Percentiles rank a stretch among this genome's conserved stretches.
Conservation (phyloP, 92 coral and sea anemone genomes). For the Galaxea fascicularis region DNA sequence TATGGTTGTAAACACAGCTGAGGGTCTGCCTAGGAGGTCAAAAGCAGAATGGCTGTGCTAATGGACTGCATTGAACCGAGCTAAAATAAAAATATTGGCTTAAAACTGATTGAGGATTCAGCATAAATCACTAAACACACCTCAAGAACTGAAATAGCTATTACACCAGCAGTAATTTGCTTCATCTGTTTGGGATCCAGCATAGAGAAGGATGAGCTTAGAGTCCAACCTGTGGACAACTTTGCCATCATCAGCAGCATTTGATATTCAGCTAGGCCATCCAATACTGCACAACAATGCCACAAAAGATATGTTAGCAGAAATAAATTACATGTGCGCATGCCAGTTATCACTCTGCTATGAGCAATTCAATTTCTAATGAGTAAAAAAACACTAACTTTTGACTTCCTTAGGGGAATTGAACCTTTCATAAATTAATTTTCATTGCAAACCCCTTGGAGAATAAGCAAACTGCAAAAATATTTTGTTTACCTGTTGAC, state of each 20-base stretch:
- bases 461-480: no score
- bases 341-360: no score
- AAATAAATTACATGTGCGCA: no score
- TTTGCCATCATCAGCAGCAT: constrained; percentile 90
- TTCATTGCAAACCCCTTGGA: no score
- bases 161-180: constrained; percentile 73
- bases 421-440: no score
- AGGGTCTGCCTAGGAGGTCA: not conserved
- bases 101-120: not conserved
- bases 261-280: constrained; percentile 85
- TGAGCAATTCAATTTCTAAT: no score
- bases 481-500: constrained; percentile 66
- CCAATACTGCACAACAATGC: constrained; percentile 56
- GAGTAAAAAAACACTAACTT: no score
- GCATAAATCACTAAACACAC: constrained; percentile 36
- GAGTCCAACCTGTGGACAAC: constrained; percentile 91
- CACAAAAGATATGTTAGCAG: no score
- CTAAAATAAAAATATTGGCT: not conserved
- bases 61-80: not conserved
- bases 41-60: not conserved
- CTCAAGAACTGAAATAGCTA: constrained; percentile 73
- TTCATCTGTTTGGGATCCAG: constrained; percentile 75
- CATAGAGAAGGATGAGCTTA: constrained; percentile 82
- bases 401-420: no score
- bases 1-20: no score